These are phyloP conservation scores for Ailurus styani DNA, from an alignment of 2,113 vertebrate species.

Conservation along the genomic window DNA sequence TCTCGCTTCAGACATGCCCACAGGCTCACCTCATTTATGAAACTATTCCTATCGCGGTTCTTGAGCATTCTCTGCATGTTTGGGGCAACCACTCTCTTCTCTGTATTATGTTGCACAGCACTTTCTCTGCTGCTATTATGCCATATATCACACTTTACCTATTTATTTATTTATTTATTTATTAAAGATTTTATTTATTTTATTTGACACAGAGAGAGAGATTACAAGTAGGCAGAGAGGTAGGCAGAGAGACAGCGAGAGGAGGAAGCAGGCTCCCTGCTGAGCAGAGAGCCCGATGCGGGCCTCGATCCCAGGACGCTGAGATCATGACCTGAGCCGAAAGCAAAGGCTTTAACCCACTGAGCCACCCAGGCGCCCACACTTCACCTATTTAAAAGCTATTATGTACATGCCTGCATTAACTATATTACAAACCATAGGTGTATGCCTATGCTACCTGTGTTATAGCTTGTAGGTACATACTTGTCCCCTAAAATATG, in stretches of 20 bases:
- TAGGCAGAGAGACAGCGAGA: no score
- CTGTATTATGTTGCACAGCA: not conserved
- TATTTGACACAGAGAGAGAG: no score
- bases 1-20: not conserved
- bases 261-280: no score
- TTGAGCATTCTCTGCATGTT: not conserved
- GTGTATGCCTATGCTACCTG: rapidly evolving
- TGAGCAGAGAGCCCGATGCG: no score
- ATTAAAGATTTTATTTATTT: no score
- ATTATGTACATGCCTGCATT: not conserved
- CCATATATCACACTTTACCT: not conserved
- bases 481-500: not conserved
- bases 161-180: no score
- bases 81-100: not conserved
- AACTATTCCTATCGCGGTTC: not conserved
- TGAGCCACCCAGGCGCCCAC: no score
- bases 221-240: no score
- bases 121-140: not conserved
- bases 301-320: no score
- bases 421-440: not conserved
- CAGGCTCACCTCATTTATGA: not conserved
- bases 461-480: not conserved
- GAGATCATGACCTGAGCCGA: no score
- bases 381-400: not conserved
- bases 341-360: no score